Evolutionary conservation across 1,140 invertebrate genomes (phyloP).

Genomic region (Homarus americanus): DNA sequence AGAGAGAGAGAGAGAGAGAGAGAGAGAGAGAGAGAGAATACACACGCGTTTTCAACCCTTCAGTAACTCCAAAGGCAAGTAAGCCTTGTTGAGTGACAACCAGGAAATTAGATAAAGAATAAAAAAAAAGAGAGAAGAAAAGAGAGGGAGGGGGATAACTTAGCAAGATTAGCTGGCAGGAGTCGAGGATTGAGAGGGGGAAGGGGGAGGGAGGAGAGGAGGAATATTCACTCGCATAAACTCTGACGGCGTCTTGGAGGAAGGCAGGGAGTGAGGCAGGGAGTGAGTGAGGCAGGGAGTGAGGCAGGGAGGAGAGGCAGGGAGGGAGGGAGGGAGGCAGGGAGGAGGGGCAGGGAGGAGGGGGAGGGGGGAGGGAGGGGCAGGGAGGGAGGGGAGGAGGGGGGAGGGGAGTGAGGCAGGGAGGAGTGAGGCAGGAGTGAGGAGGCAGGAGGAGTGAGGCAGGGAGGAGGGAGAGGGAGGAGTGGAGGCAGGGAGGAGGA

Average conservation of each 20-base stretch:
- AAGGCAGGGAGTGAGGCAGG: background rate
- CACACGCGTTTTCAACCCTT: background rate
- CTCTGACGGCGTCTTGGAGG: no score
- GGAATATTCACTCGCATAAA: background rate
- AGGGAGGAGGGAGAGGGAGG: background rate
- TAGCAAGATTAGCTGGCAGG: background rate
- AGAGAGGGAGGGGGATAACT: background rate
- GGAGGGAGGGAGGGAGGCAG: background rate
- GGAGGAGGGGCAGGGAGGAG: background rate
- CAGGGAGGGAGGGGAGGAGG: no score
- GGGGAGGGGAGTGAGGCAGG: background rate
- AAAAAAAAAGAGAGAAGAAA: background rate
- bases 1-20: background rate
- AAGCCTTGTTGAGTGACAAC: constrained; percentile 16
- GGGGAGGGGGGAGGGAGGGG: background rate
- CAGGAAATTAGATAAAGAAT: constrained; percentile 22
- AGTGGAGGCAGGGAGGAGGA: background rate
- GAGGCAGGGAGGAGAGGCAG: background rate
- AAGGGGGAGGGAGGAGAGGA: background rate
- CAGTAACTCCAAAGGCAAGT: background rate
- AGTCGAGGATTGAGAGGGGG: background rate
- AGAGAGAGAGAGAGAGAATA: background rate
- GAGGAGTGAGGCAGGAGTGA: background rate
- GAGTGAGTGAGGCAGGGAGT: background rate
- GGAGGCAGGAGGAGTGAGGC: background rate